Evolutionary conservation across 2,797 vertebrate genomes (phyloP).

Genomic region (Lindbergichthys nudifrons): DNA sequence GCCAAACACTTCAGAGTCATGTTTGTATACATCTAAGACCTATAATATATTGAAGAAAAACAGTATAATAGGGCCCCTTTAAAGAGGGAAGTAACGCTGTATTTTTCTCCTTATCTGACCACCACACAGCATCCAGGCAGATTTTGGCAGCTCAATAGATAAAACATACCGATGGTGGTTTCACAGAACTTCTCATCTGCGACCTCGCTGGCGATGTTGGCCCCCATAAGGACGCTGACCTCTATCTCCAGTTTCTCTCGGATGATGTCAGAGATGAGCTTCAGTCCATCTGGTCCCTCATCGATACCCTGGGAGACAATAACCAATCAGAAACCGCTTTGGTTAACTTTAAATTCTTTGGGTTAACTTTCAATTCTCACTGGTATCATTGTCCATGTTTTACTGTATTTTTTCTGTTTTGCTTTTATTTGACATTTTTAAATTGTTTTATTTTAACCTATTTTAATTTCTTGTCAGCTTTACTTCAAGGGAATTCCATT

Average conservation of each 20-base stretch:
- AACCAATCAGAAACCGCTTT: not conserved
- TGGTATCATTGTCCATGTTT: too few relatives aligned
- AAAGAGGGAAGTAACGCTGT: not conserved
- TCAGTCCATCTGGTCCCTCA: slow-evolving; percentile 87
- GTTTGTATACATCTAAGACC: too few relatives aligned
- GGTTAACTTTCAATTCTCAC: too few relatives aligned
- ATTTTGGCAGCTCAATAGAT: not conserved
- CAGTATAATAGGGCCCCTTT: too few relatives aligned
- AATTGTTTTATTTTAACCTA: too few relatives aligned
- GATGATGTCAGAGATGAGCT: slow-evolving; percentile 91
- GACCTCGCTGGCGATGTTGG: slow-evolving; percentile 93
- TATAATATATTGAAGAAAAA: too few relatives aligned
- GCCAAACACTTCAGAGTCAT: too few relatives aligned
- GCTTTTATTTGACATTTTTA: too few relatives aligned
- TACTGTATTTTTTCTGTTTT: too few relatives aligned
- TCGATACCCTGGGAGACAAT: slow-evolving; percentile 85
- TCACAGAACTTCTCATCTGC: slow-evolving; percentile 94
- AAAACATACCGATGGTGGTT: slow-evolving; percentile 88
- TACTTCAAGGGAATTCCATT: too few relatives aligned
- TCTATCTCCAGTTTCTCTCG: slow-evolving; percentile 89
- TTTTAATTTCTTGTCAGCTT: too few relatives aligned
- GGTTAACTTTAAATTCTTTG: too few relatives aligned
- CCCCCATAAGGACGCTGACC: slow-evolving; percentile 92
- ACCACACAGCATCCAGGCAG: not conserved
- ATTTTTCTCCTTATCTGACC: not conserved